These are phyloP conservation scores for Anodontia alba DNA, from an alignment of 2,888 invertebrate species.

Conservation along the genomic window DNA sequence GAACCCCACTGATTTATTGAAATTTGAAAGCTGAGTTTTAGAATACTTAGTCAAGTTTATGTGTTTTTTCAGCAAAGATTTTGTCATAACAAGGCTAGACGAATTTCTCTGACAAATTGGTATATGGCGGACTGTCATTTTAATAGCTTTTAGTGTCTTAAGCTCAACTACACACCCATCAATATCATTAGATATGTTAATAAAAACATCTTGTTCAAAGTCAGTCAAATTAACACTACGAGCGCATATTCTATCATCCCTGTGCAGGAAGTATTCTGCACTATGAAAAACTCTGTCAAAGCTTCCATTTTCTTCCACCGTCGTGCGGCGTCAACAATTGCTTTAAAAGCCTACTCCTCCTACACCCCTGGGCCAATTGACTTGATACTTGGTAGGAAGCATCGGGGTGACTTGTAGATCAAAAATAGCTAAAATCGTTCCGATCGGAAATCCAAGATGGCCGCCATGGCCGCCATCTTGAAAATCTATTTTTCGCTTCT, in stretches of 20 bases:
- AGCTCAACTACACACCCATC: constrained; percentile 40
- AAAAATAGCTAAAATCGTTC: too few relatives aligned
- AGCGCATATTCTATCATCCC: constrained; percentile 24
- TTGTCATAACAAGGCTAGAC: constrained; percentile 11
- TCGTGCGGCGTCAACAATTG: too few relatives aligned
- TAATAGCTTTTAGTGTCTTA: not conserved
- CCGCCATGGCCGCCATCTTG: too few relatives aligned
- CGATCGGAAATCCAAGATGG: too few relatives aligned
- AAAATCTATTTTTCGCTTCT: too few relatives aligned
- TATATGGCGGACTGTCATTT: constrained; percentile 26
- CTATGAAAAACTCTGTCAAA: not conserved
- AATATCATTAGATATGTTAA: constrained; percentile 18
- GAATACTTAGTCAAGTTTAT: constrained; percentile 32
- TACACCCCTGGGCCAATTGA: too few relatives aligned
- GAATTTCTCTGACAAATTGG: constrained; percentile 9
- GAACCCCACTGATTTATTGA: constrained; percentile 32
- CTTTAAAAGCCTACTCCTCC: too few relatives aligned
- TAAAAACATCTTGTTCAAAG: constrained; percentile 14
- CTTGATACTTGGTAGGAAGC: too few relatives aligned
- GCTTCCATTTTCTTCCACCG: too few relatives aligned
- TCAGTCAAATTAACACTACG: constrained; percentile 6
- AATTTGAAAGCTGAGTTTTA: constrained; percentile 27
- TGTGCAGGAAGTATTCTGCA: too few relatives aligned
- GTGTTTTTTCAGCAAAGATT: constrained; percentile 47
- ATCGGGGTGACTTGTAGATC: too few relatives aligned